These are phyloP conservation scores for Apamea epomidion DNA, from an alignment of 2,888 invertebrate species.

Conservation along the genomic window DNA sequence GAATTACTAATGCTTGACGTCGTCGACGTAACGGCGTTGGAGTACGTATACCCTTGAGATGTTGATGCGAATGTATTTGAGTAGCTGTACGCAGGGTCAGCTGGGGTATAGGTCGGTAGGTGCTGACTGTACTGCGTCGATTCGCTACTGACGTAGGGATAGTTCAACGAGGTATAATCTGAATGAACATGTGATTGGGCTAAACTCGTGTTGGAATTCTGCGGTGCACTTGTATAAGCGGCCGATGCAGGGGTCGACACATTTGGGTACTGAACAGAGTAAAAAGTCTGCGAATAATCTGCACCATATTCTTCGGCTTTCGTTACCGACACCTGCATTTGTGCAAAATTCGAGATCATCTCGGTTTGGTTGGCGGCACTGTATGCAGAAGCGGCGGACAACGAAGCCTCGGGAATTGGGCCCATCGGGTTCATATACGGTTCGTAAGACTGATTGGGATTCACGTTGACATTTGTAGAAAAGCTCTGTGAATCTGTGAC, in stretches of 20 bases:
- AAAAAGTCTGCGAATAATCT: conserved; percentile 84
- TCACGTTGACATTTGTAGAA: conserved; percentile 39
- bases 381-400: conserved; percentile 68
- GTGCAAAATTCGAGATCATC: conserved; percentile 79
- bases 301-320: conserved; percentile 74
- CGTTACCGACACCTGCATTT: conserved; percentile 80
- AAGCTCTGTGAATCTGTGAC: conserved; percentile 80
- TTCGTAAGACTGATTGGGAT: conserved; percentile 56
- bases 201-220: conserved; percentile 76
- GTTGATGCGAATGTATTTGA: conserved; percentile 73
- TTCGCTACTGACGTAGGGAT: conserved; percentile 72
- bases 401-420: conserved; percentile 71
- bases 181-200: conserved; percentile 76
- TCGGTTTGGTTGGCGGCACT: conserved; percentile 72
- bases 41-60: conserved; percentile 80
- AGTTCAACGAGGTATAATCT: conserved; percentile 77
- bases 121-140: conserved; percentile 68
- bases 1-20: conserved; percentile 66
- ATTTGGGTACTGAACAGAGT: conserved; percentile 82
- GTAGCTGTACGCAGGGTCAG: conserved; percentile 75
- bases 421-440: conserved; percentile 66
- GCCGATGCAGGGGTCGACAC: conserved; percentile 77
- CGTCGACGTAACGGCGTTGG: conserved; percentile 70
- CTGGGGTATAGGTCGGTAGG: conserved; percentile 67
- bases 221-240: conserved; percentile 80